Percentiles rank a stretch among this genome's conserved stretches.
phyloP scores from a whole-genome alignment of 2,888 invertebrate species.

The Scaptomyza reducta region DNA sequence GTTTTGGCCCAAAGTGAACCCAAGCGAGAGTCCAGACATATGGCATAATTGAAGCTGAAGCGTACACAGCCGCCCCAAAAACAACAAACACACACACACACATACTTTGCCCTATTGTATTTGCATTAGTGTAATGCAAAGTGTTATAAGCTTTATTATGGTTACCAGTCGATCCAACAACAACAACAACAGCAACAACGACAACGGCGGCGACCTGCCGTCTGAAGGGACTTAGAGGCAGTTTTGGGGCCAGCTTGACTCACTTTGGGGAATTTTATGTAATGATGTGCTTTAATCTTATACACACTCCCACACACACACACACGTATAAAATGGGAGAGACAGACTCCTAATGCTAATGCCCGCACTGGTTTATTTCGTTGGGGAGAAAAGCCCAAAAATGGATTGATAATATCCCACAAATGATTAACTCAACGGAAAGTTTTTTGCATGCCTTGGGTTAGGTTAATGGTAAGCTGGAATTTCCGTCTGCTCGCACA shows the following conservation, averaged over 20 bases:
- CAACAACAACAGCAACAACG: conserved; percentile 12
- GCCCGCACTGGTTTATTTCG: conserved; percentile 22
- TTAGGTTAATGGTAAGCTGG: conserved; percentile 15
- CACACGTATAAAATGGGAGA: not conserved
- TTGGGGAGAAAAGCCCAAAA: conserved; percentile 67
- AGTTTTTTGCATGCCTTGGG: conserved; percentile 58
- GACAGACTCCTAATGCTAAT: conserved; percentile 29
- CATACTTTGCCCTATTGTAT: conserved; percentile 65
- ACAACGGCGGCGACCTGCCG: conserved; percentile 26
- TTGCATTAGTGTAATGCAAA: conserved; percentile 81
- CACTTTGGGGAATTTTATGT: conserved; percentile 73
- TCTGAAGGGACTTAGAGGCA: conserved; percentile 15
- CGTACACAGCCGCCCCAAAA: conserved; percentile 24
- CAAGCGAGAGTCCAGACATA: conserved; percentile 66
- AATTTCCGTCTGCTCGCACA: conserved; percentile 31
- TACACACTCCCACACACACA: conserved; percentile 16
- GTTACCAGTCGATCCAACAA: conserved; percentile 56
- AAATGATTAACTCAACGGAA: conserved; percentile 79
- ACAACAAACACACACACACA: conserved; percentile 18
- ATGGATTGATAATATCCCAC: conserved; percentile 80
- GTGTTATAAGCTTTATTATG: conserved; percentile 80
- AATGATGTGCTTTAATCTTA: conserved; percentile 78
- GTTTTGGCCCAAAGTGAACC: conserved; percentile 56
- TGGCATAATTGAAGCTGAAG: conserved; percentile 73
- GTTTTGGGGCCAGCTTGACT: conserved; percentile 17